A percentile compares a stretch with the other conserved stretches of the same genome.
Evolutionary conservation across 2,888 invertebrate genomes (phyloP).

Genomic region (Aleiodes testaceus): DNA sequence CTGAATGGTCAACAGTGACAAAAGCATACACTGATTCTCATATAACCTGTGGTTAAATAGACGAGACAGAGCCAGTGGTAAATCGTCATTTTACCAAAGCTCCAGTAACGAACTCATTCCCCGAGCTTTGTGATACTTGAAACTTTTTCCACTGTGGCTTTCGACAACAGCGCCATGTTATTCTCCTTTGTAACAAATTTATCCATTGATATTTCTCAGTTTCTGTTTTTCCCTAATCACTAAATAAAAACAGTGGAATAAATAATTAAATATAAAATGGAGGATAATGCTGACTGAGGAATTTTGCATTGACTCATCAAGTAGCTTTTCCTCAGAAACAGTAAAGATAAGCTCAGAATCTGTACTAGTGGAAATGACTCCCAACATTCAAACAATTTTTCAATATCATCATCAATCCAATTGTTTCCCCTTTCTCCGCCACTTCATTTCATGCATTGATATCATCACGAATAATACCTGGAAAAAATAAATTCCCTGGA

Average conservation of each 20-base stretch:
- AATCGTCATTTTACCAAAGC: slow-evolving; percentile 31
- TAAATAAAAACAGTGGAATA: too few species aligned
- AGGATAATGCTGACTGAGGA: neutral
- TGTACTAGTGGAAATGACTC: neutral
- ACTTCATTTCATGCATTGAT: slow-evolving; percentile 30
- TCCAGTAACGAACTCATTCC: slow-evolving; percentile 8
- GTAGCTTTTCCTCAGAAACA: slow-evolving; percentile 39
- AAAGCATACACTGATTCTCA: slow-evolving; percentile 2
- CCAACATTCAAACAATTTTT: neutral
- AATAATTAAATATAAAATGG: neutral
- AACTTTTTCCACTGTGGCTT: slow-evolving; percentile 21
- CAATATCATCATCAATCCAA: slow-evolving; percentile 17
- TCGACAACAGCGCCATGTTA: neutral
- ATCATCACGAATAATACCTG: slow-evolving; percentile 19
- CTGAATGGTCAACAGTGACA: neutral
- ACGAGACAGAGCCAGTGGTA: slow-evolving; percentile 18
- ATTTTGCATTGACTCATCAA: too few species aligned
- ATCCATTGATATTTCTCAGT: slow-evolving; percentile 34
- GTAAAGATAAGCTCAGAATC: too few species aligned
- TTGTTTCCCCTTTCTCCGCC: slow-evolving; percentile 10
- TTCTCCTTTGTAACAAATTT: slow-evolving; percentile 21
- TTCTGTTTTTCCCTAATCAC: neutral
- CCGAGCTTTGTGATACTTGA: slow-evolving; percentile 40
- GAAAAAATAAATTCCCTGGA: slow-evolving; percentile 4
- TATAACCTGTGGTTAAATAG: slow-evolving; percentile 31